Evolutionary conservation across 2,888 invertebrate genomes (phyloP).

Genomic region (Polyploca ridens): DNA sequence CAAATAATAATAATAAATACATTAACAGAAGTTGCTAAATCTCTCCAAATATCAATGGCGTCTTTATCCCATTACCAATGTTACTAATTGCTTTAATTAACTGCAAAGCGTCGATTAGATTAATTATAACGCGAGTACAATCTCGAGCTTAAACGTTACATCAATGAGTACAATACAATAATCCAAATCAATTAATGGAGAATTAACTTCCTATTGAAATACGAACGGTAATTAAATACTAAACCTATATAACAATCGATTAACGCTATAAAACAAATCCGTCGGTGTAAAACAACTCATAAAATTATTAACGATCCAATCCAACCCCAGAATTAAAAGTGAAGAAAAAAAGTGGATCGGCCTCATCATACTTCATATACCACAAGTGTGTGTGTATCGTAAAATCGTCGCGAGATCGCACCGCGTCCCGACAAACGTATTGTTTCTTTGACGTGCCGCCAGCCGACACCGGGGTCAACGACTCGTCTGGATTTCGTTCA

Average conservation of each 20-base stretch:
- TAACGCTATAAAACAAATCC: slow-evolving; percentile 26
- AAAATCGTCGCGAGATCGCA: slow-evolving; percentile 35
- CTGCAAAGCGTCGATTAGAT: background rate
- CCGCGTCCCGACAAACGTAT: slow-evolving; percentile 62
- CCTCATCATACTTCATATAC: slow-evolving; percentile 13
- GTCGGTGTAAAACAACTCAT: slow-evolving; percentile 41
- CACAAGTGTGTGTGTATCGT: slow-evolving; percentile 31
- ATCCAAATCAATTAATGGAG: background rate
- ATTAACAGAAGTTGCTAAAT: background rate
- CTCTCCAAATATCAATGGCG: background rate
- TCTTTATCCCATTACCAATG: background rate
- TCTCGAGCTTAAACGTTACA: background rate
- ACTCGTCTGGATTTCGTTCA: slow-evolving; percentile 81
- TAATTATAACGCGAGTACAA: background rate
- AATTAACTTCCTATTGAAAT: slow-evolving; percentile 4
- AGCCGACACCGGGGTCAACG: slow-evolving; percentile 68
- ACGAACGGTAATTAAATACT: background rate
- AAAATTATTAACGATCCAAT: slow-evolving; percentile 41
- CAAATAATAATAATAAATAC: background rate
- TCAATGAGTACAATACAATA: background rate
- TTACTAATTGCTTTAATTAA: background rate
- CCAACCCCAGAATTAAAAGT: slow-evolving; percentile 29
- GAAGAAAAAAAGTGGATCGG: slow-evolving; percentile 6
- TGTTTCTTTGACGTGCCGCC: slow-evolving; percentile 80
- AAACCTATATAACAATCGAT: background rate